Evolutionary conservation across 2,113 vertebrate genomes (phyloP), one percentile per base, ranked within the genome.

Genomic region (Phyllostomus discolor): DNA sequence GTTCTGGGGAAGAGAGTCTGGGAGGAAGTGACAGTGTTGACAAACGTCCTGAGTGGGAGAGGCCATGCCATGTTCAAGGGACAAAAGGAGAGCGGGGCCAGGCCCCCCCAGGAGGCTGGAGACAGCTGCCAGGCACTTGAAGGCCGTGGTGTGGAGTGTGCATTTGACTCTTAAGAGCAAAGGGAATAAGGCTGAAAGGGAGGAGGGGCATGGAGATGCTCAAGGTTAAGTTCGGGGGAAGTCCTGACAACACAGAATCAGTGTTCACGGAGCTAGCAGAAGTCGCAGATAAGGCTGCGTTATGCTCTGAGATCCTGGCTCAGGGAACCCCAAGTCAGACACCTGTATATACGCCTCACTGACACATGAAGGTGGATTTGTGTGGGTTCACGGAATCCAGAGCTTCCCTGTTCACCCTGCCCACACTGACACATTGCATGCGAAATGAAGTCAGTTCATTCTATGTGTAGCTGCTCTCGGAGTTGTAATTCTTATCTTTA

Each of bases 401-500:
- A n/a, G 14, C 28, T 81, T 67, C 46, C 11, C 84, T 80, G 10
- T 48, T 62, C 52, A 38, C 10, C 0, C 26, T 24, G 26, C 33
- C 16, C 75, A 6, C 0, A 1, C 48, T 16, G 20, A 82, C 31
- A 28, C 19, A 14, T 38, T 87, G 41, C 41, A 12, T 85, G 52
- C 92, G 90, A 62, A 81, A 43, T 19, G 86, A 73, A 95, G 66
- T 62, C 38, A 26, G 73, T 24, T 80, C 78, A 5, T 84, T 89
- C 54, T 17, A 35, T 79, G 57, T 83, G 24, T 46, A 67, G 22
- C 38, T 62, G 85, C 67, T 95, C 76, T 59, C 83, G 54, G 48
- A 38, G 62, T 91, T 96, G 81, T 93, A 95, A 91, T 92, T 97
- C 92, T 97, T 91, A 97, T 96, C 97, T 96, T 97, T 97, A 96